Percentiles rank a stretch among this genome's conserved stretches.
phyloP scores from a whole-genome alignment of 2,888 invertebrate species.

The Pandemis heparana region DNA sequence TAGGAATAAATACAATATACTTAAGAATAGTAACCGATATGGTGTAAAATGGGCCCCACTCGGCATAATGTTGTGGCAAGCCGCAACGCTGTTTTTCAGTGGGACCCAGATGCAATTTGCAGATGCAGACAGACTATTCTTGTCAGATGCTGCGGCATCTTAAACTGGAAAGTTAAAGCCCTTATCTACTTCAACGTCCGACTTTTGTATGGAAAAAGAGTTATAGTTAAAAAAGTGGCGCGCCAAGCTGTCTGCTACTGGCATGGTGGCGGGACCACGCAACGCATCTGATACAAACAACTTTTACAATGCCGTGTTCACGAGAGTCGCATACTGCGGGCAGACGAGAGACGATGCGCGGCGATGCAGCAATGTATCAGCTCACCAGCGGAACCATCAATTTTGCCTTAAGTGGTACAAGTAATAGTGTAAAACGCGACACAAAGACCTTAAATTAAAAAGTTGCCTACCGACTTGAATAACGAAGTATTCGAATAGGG shows the following conservation, averaged over 20 bases:
- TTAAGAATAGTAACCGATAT: too few relatives aligned
- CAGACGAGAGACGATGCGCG: constrained; percentile 40
- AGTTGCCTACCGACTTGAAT: not conserved
- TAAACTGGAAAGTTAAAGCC: constrained; percentile 66
- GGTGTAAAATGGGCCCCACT: too few relatives aligned
- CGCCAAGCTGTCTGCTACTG: constrained; percentile 82
- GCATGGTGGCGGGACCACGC: constrained; percentile 61
- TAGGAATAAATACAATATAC: too few relatives aligned
- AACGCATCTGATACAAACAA: constrained; percentile 54
- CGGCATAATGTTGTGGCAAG: too few relatives aligned
- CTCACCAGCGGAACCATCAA: not conserved
- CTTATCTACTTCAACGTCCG: constrained; percentile 64
- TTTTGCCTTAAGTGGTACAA: not conserved
- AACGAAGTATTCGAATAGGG: constrained; percentile 33
- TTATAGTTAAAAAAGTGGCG: constrained; percentile 77
- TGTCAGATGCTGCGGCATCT: not conserved
- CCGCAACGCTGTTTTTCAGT: too few relatives aligned
- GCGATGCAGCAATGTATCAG: constrained; percentile 54
- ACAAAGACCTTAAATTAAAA: constrained; percentile 6
- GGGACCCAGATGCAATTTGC: too few relatives aligned
- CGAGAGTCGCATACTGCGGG: constrained; percentile 50
- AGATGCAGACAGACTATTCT: not conserved
- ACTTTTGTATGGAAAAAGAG: constrained; percentile 71
- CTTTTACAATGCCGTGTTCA: constrained; percentile 55
- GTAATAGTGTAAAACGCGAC: not conserved